Evolutionary conservation across 2,888 invertebrate species (phyloP).

Genomic region (Pammene fasciana): DNA sequence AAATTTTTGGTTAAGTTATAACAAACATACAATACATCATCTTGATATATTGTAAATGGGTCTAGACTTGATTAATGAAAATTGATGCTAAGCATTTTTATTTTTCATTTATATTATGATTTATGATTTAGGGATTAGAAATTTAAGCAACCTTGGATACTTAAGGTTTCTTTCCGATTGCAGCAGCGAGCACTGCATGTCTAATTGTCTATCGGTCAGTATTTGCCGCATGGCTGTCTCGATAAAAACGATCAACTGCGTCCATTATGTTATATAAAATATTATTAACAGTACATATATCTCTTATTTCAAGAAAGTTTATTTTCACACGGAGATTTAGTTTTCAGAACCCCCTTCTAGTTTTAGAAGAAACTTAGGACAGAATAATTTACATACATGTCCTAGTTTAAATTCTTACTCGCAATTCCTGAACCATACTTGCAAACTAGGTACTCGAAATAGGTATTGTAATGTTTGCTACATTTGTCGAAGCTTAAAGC

Average conservation of each 20-base stretch:
- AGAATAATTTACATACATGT: slow-evolving; percentile 6
- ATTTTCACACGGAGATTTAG: not conserved
- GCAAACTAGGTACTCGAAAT: slow-evolving; percentile 7
- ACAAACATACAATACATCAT: slow-evolving; percentile 27
- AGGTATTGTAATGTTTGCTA: not conserved
- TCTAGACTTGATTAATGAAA: not conserved
- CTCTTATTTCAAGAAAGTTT: not conserved
- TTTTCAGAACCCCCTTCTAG: not conserved
- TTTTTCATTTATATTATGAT: not conserved
- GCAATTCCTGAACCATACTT: not conserved
- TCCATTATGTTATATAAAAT: not conserved
- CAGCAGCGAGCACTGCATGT: too few species aligned
- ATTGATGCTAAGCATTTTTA: too few species aligned
- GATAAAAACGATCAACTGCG: too few species aligned
- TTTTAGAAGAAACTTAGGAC: not conserved
- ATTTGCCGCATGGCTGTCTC: too few species aligned
- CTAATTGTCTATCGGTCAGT: too few species aligned
- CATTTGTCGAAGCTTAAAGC: not conserved
- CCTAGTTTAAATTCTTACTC: slow-evolving; percentile 3
- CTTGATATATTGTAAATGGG: slow-evolving; percentile 1
- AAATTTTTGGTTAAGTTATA: slow-evolving; percentile 28
- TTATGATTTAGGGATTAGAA: too few species aligned
- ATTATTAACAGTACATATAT: too few species aligned
- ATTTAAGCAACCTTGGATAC: too few species aligned
- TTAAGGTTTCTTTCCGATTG: too few species aligned